Evolutionary conservation across 2,888 invertebrate species (phyloP), one percentile per base, ranked within the genome.

Genomic region (Antheraea yamamai): DNA sequence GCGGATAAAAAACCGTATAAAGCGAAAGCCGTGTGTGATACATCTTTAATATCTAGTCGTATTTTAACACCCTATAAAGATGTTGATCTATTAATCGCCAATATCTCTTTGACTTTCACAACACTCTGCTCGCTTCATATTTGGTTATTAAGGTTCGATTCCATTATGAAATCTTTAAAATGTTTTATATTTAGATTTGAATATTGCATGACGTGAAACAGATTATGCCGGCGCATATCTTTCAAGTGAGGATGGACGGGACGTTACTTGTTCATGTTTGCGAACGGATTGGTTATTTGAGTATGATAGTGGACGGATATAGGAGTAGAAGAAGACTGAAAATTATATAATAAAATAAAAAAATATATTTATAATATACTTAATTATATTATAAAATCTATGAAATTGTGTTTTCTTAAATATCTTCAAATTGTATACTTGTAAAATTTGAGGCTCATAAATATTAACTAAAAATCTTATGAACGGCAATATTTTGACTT

Each of bases 121-220:
- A 68, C 30, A 18, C 66, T 26, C 55, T 6, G 26, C 30, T 30
- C 30, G 18, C 35, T 35, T 16, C 68, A 16, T 18, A 68, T 68
- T 68, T 68, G 68, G 68, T 68, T 35, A 39, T 68, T 20, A 39
- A 35, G 35, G 35, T 18, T 35, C 30, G 68, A 18, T 20, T 35
- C 35, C 20, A 68, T 68, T 68, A 18, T 68, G 68, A 30, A 39
- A 68, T 35, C 35, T 66, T 66, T 39, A 66, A 66, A 30, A 66
- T 30, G 66, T 18, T 68, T 68, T 68, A 68, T 68, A 68, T 68
- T 39, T 68, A 68, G 68, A 68, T 20, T 39, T 68, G 30, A 66
- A 30, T 35, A 20, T 39, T 68, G 68, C 8, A 58, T 52, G 68
- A 68, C 12, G 68, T 35, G n/a, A n/a, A 68, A 68, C 68, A 68